phyloP scores from a whole-genome alignment of 2,888 invertebrate species.

The Parnassius glacialis region DNA sequence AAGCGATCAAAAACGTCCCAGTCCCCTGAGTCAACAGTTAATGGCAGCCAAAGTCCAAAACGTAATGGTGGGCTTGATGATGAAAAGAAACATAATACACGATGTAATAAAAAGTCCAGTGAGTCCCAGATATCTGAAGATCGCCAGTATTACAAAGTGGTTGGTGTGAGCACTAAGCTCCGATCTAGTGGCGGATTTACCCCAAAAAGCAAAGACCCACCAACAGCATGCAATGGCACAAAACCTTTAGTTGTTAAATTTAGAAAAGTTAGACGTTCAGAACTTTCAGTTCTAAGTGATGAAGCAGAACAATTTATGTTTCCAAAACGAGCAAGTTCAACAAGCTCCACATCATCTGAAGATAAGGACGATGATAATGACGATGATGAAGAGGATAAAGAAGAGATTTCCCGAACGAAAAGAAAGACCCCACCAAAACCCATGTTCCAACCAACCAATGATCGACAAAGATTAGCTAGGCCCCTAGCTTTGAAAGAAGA shows the following conservation, averaged over 20 bases:
- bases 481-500: constrained; percentile 71
- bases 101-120: constrained; percentile 54
- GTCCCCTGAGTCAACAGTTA: constrained; percentile 54
- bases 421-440: constrained; percentile 65
- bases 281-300: constrained; percentile 88
- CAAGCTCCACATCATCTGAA: constrained; percentile 78
- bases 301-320: constrained; percentile 95
- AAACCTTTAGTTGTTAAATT: constrained; percentile 86
- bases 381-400: constrained; percentile 51
- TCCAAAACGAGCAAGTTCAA: constrained; percentile 83
- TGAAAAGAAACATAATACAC: constrained; percentile 57
- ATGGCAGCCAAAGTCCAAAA: constrained; percentile 53
- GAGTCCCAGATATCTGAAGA: constrained; percentile 50
- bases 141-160: constrained; percentile 85
- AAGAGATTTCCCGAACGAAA: constrained; percentile 49
- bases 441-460: constrained; percentile 33
- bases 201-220: constrained; percentile 54
- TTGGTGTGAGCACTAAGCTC: constrained; percentile 85
- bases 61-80: constrained; percentile 57
- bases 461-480: constrained; percentile 62
- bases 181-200: constrained; percentile 80
- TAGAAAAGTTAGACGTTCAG: constrained; percentile 86
- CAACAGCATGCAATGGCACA: constrained; percentile 78
- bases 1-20: constrained; percentile 56
- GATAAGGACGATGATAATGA: constrained; percentile 29